Conservation (phyloP, 1,140 invertebrate genomes). For the Agrilus planipennis region DNA sequence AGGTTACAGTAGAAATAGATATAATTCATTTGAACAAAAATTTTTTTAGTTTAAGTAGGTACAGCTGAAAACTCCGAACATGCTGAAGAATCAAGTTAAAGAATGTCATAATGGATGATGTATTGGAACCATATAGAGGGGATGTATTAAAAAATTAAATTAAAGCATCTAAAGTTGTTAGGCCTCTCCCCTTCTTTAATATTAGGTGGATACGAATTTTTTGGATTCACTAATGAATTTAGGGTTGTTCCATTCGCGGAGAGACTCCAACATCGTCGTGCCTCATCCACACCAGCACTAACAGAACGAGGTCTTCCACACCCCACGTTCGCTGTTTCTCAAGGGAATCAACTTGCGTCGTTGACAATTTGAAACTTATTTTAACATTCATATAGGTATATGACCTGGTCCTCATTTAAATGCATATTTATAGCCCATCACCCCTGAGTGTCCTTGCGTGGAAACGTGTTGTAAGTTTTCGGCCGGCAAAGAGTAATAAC, state of each 20-base stretch:
- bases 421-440: constrained; percentile 30
- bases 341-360: constrained; percentile 30
- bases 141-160: too few species aligned
- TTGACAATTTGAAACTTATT: constrained; percentile 39
- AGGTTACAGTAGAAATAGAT: too few species aligned
- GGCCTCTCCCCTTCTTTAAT: too few species aligned
- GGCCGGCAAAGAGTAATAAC: constrained; percentile 1
- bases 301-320: constrained; percentile 20
- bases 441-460: constrained; percentile 19
- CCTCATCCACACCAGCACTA: constrained; percentile 22
- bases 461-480: neutral
- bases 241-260: constrained; percentile 18
- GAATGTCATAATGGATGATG: too few species aligned
- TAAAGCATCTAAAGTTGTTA: too few species aligned
- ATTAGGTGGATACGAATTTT: too few species aligned
- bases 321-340: constrained; percentile 13
- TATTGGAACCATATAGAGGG: too few species aligned
- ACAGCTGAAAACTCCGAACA: too few species aligned
- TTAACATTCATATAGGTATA: constrained; percentile 36
- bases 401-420: constrained; percentile 26
- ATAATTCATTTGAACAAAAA: too few species aligned
- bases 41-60: too few species aligned
- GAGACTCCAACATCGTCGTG: too few species aligned
- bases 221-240: constrained; percentile 31
- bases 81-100: too few species aligned